Conservation (phyloP, 2,113 vertebrate genomes). For the Natator depressus region DNA sequence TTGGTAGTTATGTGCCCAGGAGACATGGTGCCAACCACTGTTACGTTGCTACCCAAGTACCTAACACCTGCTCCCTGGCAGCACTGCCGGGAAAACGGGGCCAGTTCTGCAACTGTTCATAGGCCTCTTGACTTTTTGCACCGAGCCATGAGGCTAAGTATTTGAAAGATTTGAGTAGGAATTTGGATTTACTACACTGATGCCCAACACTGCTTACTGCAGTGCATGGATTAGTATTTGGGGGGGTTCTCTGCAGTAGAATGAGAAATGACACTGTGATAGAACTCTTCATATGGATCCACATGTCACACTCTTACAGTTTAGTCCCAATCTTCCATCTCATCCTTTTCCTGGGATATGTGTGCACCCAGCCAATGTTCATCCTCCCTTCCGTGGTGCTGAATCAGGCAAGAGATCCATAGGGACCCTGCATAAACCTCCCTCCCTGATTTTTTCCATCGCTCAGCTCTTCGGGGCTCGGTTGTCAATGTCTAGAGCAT, state of each 20-base stretch:
- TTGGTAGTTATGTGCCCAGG: neutral
- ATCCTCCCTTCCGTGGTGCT: neutral
- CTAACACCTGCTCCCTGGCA: neutral
- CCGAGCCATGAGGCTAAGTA: accelerated
- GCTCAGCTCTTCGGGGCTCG: accelerated
- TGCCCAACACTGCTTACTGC: neutral
- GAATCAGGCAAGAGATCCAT: neutral
- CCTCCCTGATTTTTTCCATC: neutral
- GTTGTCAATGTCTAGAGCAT: neutral
- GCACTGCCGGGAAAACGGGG: too few species aligned
- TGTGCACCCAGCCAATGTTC: accelerated
- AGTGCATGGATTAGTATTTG: accelerated
- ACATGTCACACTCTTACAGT: neutral
- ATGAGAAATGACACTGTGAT: neutral
- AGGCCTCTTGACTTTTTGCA: neutral
- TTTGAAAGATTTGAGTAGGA: accelerated
- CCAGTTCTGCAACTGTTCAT: neutral
- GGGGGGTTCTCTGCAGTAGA: accelerated
- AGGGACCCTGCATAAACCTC: neutral
- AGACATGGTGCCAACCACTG: neutral
- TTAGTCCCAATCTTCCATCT: neutral
- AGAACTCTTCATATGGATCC: neutral
- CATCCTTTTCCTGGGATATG: neutral
- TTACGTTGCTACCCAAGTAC: neutral
- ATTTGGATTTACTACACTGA: neutral